A percentile compares a stretch with the other conserved stretches of the same genome.
Conservation (phyloP, 2,797 vertebrate genomes). For the Tokudaia tokunoshimensis region DNA sequence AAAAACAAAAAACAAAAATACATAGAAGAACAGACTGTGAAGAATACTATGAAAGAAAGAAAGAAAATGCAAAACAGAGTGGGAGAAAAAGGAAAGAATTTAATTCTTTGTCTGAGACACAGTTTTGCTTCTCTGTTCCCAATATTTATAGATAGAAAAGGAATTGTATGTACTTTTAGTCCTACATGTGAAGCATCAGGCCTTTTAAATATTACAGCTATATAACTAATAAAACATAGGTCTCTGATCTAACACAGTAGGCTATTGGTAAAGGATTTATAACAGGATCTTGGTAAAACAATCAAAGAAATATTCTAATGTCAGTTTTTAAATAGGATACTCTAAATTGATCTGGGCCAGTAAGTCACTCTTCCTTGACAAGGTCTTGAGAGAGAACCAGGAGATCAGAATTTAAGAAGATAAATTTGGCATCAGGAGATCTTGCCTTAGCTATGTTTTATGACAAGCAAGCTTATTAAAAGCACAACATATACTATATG, state of each 20-base stretch:
- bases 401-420: not conserved
- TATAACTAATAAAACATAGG: not conserved
- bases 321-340: not conserved
- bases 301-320: not conserved
- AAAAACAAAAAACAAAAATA: not conserved
- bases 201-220: not conserved
- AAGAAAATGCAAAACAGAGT: not conserved
- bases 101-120: accelerated
- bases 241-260: not conserved
- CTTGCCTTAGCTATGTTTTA: not conserved
- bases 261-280: not conserved
- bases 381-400: not conserved
- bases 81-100: not conserved
- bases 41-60: not conserved
- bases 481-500: not conserved
- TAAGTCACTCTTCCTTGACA: not conserved
- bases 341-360: not conserved
- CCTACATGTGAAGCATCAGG: not conserved
- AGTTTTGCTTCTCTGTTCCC: not conserved
- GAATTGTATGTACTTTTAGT: not conserved
- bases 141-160: not conserved
- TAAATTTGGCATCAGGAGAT: not conserved
- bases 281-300: not conserved
- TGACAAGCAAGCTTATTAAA: not conserved
- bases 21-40: not conserved